Base-by-base conservation (phyloP, 2,888 invertebrate genomes). In the Tillus elongatus region DNA sequence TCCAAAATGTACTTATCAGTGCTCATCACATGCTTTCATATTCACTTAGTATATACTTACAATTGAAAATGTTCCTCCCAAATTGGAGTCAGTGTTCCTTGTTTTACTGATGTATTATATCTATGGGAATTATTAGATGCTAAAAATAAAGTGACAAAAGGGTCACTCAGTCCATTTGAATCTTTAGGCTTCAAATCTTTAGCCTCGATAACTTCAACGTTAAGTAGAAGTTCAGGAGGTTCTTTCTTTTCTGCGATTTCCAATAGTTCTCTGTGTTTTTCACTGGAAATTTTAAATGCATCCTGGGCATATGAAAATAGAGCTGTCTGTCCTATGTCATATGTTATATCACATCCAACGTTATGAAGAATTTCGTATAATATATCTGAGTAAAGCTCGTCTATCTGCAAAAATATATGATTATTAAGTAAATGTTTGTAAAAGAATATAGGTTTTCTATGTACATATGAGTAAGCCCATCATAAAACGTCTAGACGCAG, bases 21-120 rank as follows among this genome's bases (percentile, higher is more conserved):
- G n/a, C n/a, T n/a, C n/a, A n/a, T n/a, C n/a, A n/a, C n/a, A n/a
- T n/a, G n/a, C n/a, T n/a, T n/a, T n/a, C n/a, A n/a, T n/a, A n/a
- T n/a, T n/a, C n/a, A n/a, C n/a, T n/a, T n/a, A 19, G 10, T 15
- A 12, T 34, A 14, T 42, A 74, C 87, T 81, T 71, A 91, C 91
- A 97, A 74, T 57, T 91, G 87, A 66, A 97, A 97, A 67, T 91
- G 90, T 68, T 97, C 97, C 63, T 95, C 93, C 97, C 97, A 97
- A 10, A 78, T 67, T 0, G 97, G 97, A 64, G 84, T 84, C 15
- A 98, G 72, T 0, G 95, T 95, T 50, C 77, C 78, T 9, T 82
- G 74, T 66, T 93, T 93, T 12, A 97, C 95, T 1, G 90, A 88
- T 1, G 96, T 92, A 51, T 87, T 89, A 57, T 86, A 88, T 42